Percentiles rank a stretch among this genome's conserved stretches.
Conservation (phyloP, 2,113 vertebrate genomes). For the Grallaria varia region DNA sequence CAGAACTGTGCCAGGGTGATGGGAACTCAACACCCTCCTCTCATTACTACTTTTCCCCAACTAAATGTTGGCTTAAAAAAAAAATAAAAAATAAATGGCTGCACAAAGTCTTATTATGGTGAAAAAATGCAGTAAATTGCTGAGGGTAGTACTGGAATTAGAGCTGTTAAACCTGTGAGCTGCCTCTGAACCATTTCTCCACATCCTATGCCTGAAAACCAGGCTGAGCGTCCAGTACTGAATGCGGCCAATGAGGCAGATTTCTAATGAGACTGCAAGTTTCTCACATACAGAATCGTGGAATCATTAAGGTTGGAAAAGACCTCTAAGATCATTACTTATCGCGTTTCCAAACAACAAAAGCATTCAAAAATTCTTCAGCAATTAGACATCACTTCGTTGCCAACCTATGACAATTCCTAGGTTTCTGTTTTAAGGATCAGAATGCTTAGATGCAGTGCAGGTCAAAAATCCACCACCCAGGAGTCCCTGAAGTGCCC, state of each 20-base stretch:
- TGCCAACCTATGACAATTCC: background rate
- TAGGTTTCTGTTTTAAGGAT: background rate
- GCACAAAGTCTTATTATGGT: rapidly evolving
- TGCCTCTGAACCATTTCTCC: background rate
- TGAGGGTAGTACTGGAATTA: background rate
- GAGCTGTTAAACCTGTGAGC: too few relatives aligned
- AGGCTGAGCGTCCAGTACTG: rapidly evolving
- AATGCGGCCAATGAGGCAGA: rapidly evolving
- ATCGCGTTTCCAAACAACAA: background rate
- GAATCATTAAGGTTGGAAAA: background rate
- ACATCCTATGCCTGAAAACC: background rate
- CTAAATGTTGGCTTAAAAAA: background rate
- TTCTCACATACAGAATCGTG: background rate
- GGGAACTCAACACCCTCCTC: background rate
- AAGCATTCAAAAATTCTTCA: background rate
- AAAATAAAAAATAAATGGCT: background rate
- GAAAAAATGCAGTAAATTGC: background rate
- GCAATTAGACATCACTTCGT: background rate
- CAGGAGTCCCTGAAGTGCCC: background rate
- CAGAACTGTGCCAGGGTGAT: background rate
- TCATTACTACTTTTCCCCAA: background rate
- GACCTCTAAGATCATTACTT: rapidly evolving
- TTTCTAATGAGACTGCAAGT: background rate
- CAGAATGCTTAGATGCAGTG: background rate
- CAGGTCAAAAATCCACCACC: background rate